Conservation (phyloP, 2,797 vertebrate species). For the Manis javanica region DNA sequence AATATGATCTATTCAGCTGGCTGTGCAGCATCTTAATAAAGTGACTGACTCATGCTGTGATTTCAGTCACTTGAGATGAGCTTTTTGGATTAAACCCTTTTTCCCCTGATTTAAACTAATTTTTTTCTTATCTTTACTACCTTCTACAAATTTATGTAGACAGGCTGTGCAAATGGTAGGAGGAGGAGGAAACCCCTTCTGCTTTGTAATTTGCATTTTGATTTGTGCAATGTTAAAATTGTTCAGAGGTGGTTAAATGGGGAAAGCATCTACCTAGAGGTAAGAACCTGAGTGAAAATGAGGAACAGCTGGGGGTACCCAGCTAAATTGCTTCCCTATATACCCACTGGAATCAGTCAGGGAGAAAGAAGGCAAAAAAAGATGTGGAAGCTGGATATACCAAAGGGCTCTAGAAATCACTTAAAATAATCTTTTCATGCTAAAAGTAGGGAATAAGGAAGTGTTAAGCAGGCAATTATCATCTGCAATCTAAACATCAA, state of each 20-base stretch:
- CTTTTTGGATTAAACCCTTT: conserved; percentile 46
- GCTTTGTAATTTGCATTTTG: conserved; percentile 68
- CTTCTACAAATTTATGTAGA: conserved; percentile 42
- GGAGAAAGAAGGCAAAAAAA: conserved; percentile 36
- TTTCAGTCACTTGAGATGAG: conserved; percentile 58
- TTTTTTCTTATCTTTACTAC: conserved; percentile 57
- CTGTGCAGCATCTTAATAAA: conserved; percentile 52
- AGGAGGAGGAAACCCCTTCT: conserved; percentile 32
- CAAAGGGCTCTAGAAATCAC: conserved; percentile 48
- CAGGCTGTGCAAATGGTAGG: neutral
- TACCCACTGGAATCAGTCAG: conserved; percentile 13
- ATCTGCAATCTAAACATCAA: conserved; percentile 71
- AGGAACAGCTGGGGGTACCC: conserved; percentile 52
- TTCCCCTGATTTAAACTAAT: neutral
- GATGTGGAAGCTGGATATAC: conserved; percentile 50
- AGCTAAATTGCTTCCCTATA: conserved; percentile 18
- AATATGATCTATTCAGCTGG: conserved; percentile 26
- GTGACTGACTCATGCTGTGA: neutral
- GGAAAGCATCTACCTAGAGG: conserved; percentile 29
- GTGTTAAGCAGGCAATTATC: conserved; percentile 78
- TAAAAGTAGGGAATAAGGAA: conserved; percentile 18
- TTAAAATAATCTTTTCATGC: conserved; percentile 63
- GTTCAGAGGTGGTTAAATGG: conserved; percentile 39
- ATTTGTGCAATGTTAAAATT: conserved; percentile 43
- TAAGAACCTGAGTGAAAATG: conserved; percentile 64